These are phyloP conservation scores for Nephila pilipes DNA, from an alignment of 1,140 invertebrate genomes.

Conservation along the genomic window DNA sequence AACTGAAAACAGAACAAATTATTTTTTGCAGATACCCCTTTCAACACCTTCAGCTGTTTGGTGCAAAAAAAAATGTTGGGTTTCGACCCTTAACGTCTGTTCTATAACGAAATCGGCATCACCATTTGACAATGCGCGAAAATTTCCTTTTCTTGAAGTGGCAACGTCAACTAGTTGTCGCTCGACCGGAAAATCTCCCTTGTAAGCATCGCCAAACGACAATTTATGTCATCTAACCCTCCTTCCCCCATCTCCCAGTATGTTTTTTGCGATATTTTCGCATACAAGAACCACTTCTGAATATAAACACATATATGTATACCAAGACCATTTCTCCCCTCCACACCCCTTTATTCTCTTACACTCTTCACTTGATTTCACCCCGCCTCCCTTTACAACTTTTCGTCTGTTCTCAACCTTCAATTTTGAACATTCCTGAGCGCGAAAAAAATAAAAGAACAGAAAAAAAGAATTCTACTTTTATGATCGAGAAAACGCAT, in stretches of 20 bases:
- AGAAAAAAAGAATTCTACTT: background rate
- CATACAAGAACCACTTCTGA: constrained; percentile 40
- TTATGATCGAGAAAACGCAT: constrained; percentile 59
- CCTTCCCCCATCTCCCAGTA: background rate
- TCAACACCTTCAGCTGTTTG: background rate
- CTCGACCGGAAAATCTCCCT: constrained; percentile 64
- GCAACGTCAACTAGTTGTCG: constrained; percentile 64
- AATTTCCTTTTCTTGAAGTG: constrained; percentile 29
- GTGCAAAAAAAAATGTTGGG: background rate
- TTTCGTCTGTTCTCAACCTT: constrained; percentile 6
- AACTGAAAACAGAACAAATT: background rate
- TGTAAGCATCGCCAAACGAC: constrained; percentile 53
- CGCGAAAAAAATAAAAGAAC: background rate
- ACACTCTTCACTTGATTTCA: constrained; percentile 34
- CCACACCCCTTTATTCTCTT: constrained; percentile 15
- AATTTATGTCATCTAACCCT: constrained; percentile 69
- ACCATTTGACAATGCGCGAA: constrained; percentile 24
- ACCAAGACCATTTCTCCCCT: background rate
- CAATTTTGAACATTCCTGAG: constrained; percentile 7
- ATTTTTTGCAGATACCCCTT: background rate
- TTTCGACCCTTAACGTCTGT: constrained; percentile 29
- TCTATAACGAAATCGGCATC: constrained; percentile 62
- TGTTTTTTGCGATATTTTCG: constrained; percentile 17
- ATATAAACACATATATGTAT: constrained; percentile 55
- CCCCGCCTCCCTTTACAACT: constrained; percentile 20